Base-by-base conservation (phyloP, 1,140 invertebrate genomes). In the Hycleus cichorii region DNA sequence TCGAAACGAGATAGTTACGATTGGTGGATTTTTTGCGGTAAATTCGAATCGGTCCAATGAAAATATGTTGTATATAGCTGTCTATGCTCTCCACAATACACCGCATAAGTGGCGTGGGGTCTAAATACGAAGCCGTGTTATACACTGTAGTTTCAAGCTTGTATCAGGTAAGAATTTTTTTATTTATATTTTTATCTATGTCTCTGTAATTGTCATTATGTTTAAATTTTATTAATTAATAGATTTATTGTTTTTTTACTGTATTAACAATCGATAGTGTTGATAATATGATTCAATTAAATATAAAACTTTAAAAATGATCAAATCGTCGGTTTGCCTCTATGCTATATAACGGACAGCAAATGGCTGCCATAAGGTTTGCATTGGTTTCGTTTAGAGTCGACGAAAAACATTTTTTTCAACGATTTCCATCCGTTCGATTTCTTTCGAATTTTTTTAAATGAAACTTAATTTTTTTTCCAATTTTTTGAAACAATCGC, bases 21-120 rank as follows among this genome's bases (percentile, higher is more conserved):
- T 83, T 83, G 80, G 82, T 68, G 68, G 69, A 73, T 69, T 78
- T 77, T 77, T 76, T 78, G 80, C 81, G 82, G 76, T 74, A 77
- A 76, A 78, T 82, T 80, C 75, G 71, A 81, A 81, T 73, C 73
- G 69, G 68, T 68, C 82, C 81, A 83, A 83, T 82, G 4, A 64
- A 50, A 62, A 32, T 32, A 5, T 65, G 62, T 51, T 50, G 51
- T 65, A 71, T 72, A 74, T 76, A 78, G 75, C 18, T 73, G 74
- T 73, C 73, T 74, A 68, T 72, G 75, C 70, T 74, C 75, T 77
- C 74, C 72, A 77, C 74, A 77, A 64, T 49, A 64, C 76, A 42
- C 76, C 72, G 73, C 73, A 77, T 76, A 76, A 75, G 77, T 80
- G 78, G 80, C 81, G 79, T 79, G 80, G 78, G 79, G 76, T 70